Percentiles rank a stretch among this genome's conserved stretches.
Evolutionary conservation across 1,140 invertebrate genomes (phyloP).

Genomic region (Micrasema longulum): DNA sequence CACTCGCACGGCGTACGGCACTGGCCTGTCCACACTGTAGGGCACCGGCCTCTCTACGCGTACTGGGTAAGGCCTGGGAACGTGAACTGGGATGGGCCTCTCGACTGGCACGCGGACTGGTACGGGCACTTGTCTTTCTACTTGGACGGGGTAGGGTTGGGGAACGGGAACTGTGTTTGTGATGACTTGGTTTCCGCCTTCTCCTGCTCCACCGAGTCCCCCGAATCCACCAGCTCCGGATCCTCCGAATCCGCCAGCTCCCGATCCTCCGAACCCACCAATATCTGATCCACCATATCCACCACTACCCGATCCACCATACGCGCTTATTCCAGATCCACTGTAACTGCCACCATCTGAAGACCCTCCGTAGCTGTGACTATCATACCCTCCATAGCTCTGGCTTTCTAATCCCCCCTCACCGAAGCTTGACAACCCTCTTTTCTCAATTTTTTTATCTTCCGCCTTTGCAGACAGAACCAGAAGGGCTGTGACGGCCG

Average conservation of each 20-base stretch:
- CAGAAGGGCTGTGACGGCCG: constrained; percentile 40
- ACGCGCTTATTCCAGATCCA: neutral
- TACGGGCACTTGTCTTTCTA: constrained; percentile 58
- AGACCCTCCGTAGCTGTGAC: constrained; percentile 21
- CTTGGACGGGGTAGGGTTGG: constrained; percentile 60
- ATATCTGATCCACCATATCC: constrained; percentile 17
- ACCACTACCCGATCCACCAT: constrained; percentile 14
- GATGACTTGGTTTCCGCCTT: constrained; percentile 53
- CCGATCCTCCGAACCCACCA: constrained; percentile 54
- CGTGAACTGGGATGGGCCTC: constrained; percentile 56
- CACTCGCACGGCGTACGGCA: constrained; percentile 60
- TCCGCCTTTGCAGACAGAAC: constrained; percentile 44
- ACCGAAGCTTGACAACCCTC: constrained; percentile 41
- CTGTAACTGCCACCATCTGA: constrained; percentile 14
- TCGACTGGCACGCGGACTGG: constrained; percentile 57
- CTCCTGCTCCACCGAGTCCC: constrained; percentile 3
- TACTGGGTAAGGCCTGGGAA: constrained; percentile 61
- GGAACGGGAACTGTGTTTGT: constrained; percentile 59
- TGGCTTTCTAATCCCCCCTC: constrained; percentile 30
- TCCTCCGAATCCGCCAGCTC: neutral
- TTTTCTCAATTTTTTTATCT: constrained; percentile 53
- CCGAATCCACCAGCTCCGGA: constrained; percentile 25
- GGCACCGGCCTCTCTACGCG: constrained; percentile 62
- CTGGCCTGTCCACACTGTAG: constrained; percentile 57
- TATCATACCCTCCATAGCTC: constrained; percentile 9